Percentiles rank a stretch among this genome's conserved stretches.
These are phyloP conservation scores for Sesia bembeciformis DNA, from an alignment of 2,888 invertebrate species.

Conservation along the genomic window DNA sequence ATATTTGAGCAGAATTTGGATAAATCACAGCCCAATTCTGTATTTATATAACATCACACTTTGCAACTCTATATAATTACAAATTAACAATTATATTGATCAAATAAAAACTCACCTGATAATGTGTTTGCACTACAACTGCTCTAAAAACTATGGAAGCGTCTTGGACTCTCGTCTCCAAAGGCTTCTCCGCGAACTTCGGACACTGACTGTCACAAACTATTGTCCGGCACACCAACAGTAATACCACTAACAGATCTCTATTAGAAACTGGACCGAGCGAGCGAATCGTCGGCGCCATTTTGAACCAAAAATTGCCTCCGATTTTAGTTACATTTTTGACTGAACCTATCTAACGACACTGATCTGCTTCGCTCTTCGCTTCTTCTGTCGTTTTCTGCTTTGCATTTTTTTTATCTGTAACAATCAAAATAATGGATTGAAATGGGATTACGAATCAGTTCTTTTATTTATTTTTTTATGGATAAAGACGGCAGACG, in stretches of 20 bases:
- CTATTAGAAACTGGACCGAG: conserved; percentile 40
- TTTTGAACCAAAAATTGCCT: not conserved
- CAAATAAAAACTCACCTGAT: conserved; percentile 35
- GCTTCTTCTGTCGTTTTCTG: conserved; percentile 54
- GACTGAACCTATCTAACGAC: conserved; percentile 41
- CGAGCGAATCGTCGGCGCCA: conserved; percentile 20
- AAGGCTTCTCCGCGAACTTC: conserved; percentile 63
- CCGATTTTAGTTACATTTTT: conserved; percentile 40
- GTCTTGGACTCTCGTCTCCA: conserved; percentile 69
- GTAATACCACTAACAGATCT: conserved; percentile 48
- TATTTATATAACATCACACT: too few relatives aligned
- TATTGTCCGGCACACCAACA: conserved; percentile 60
- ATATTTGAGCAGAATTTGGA: too few relatives aligned
- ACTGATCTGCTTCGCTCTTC: conserved; percentile 39
- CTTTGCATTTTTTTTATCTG: conserved; percentile 60
- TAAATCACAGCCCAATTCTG: too few relatives aligned
- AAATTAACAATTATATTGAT: too few relatives aligned
- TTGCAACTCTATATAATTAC: too few relatives aligned
- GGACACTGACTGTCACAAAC: conserved; percentile 70
- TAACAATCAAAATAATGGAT: conserved; percentile 27
- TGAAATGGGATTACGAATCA: too few relatives aligned
- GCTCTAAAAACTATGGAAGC: conserved; percentile 72
- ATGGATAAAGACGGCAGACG: too few relatives aligned
- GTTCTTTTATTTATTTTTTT: too few relatives aligned
- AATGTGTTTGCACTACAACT: conserved; percentile 59